A percentile compares a stretch with the other conserved stretches of the same genome.
These are phyloP conservation scores for Tympanuchus pallidicinctus DNA, from an alignment of 2,113 vertebrate genomes.

Conservation along the genomic window DNA sequence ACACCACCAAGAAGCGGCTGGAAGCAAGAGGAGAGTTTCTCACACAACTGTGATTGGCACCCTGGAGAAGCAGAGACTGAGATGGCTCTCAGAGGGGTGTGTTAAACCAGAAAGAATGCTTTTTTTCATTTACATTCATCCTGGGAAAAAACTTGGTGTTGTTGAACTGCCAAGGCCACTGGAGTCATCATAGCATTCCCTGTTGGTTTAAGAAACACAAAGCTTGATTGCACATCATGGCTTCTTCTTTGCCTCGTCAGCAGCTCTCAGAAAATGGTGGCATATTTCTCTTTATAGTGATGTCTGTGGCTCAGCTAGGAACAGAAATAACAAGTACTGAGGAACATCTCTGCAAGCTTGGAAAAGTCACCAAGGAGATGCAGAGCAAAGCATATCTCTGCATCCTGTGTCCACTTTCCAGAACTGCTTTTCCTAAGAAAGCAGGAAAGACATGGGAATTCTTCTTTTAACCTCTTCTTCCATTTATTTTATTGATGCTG, in stretches of 20 bases:
- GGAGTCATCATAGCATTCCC: not conserved
- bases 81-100: not conserved
- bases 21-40: not conserved
- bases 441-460: not conserved
- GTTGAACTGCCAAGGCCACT: not conserved
- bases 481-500: constrained; percentile 6
- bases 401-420: not conserved
- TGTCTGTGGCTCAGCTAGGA: not conserved
- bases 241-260: not conserved
- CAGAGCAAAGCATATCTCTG: not conserved
- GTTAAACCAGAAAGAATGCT: not conserved
- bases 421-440: not conserved
- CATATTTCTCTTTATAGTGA: not conserved
- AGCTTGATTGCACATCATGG: not conserved
- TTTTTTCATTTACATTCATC: not conserved
- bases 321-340: not conserved
- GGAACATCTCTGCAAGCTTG: not conserved
- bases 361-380: not conserved
- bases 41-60: not conserved
- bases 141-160: not conserved
- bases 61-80: not conserved
- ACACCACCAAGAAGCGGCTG: not conserved
- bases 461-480: not conserved
- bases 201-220: not conserved
- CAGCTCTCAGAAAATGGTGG: not conserved